Evolutionary conservation across 2,888 invertebrate species (phyloP), one percentile per base, ranked within the genome.

Genomic region (Pyralis farinalis): DNA sequence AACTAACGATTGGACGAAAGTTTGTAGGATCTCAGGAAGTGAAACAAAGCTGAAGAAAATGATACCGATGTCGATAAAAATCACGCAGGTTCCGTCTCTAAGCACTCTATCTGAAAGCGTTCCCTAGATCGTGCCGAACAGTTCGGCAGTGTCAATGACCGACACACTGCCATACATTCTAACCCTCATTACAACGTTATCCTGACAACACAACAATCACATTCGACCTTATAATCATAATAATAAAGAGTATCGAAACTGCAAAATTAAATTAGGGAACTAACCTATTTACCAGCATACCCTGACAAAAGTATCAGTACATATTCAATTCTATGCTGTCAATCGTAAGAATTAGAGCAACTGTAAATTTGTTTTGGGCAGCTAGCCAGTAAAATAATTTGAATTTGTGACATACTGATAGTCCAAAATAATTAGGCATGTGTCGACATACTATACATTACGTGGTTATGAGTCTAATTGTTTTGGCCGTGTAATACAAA

Each of bases 131-230:
- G 66, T 66, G 61, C 63, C 57, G 59, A 72, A 68, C 72, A 78
- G 79, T 83, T 80, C 53, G 67, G 57, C 56, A 58, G 65, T 80
- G 74, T 81, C 84, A 77, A 64, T 51, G 78, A 53, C 76, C 86
- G 83, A 51, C 85, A 84, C 72, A 87, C 74, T 87, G 85, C 79
- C 87, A 71, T 63, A 86, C 63, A 81, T 86, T 71, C 53, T 56
- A 58, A 55, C 62, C 58, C 59, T 51, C 53, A 43, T 34, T 49
- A 40, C 44, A 54, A 59, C 54, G 55, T 40, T 34, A 42, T 41
- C 54, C 57, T 40, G 35, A 43, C 38, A 8, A 25, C 31, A n/a
- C 20, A 12, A 5, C n/a, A 28, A 40, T 25, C 51, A 43, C 43
- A 44, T 30, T 42, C 32, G 31, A 46, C 47, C 43, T 42, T 47